Conservation (phyloP, 2,113 vertebrate genomes). For the Hippocampus mohnikei region DNA sequence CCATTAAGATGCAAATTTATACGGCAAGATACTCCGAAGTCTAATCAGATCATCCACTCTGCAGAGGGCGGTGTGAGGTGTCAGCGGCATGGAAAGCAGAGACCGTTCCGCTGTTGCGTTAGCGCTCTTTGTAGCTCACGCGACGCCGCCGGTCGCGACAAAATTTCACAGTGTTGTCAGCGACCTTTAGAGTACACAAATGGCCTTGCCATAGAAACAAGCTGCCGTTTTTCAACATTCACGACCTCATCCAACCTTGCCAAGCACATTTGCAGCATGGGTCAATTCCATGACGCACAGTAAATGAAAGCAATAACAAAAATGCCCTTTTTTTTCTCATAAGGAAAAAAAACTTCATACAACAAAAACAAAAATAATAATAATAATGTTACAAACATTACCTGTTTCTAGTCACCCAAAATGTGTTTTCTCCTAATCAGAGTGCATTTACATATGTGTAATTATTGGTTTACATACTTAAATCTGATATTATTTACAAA, state of each 20-base stretch:
- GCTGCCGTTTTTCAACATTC: not conserved
- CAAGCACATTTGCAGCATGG: not conserved
- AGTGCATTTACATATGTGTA: too few species aligned
- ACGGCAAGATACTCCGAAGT: constrained; percentile 55
- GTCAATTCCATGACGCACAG: too few species aligned
- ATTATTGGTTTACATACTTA: too few species aligned
- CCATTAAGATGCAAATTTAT: constrained; percentile 62
- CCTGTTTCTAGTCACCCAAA: not conserved
- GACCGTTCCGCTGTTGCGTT: constrained; percentile 42
- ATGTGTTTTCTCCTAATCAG: not conserved
- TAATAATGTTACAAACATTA: not conserved
- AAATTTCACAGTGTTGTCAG: not conserved
- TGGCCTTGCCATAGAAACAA: not conserved
- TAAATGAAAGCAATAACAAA: too few species aligned
- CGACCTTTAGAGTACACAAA: not conserved
- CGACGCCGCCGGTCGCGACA: not conserved
- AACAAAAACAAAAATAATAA: not conserved
- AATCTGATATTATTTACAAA: too few species aligned
- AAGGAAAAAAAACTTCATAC: not conserved
- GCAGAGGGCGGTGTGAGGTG: constrained; percentile 32
- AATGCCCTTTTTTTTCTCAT: not conserved
- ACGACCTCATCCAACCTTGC: not conserved
- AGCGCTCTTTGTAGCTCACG: constrained; percentile 11
- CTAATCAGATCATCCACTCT: constrained; percentile 63
- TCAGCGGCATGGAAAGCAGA: constrained; percentile 29